Conservation (phyloP, 64 coral and sea anemone species). For the Montipora efflorescens region DNA sequence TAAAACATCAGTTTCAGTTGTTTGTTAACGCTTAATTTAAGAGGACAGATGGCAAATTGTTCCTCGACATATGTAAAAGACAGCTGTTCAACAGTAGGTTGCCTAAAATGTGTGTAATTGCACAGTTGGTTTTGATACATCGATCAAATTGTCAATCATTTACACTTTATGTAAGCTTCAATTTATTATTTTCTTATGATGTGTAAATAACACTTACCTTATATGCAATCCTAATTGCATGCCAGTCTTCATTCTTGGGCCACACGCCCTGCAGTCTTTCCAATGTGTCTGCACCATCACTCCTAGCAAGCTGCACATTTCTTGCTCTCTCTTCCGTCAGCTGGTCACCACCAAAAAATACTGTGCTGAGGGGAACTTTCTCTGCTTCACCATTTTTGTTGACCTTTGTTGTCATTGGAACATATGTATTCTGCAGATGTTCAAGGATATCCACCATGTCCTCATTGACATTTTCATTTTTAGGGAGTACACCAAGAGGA, state of each 20-base stretch:
- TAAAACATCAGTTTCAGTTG: too few species aligned
- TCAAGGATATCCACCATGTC: slow-evolving; percentile 67
- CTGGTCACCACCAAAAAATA: slow-evolving; percentile 65
- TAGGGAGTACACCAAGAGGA: slow-evolving; percentile 51
- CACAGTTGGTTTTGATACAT: too few species aligned
- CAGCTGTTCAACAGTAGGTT: too few species aligned
- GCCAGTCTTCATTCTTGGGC: slow-evolving; percentile 72
- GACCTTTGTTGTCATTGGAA: not conserved
- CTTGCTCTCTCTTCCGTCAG: slow-evolving; percentile 64
- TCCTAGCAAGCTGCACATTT: slow-evolving; percentile 48
- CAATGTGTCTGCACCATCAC: slow-evolving; percentile 18
- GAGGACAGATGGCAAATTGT: too few species aligned
- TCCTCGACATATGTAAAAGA: too few species aligned
- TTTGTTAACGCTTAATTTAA: too few species aligned
- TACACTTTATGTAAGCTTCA: too few species aligned
- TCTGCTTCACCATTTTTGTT: not conserved
- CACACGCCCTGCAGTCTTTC: slow-evolving; percentile 27
- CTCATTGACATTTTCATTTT: slow-evolving; percentile 63
- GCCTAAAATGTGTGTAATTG: too few species aligned
- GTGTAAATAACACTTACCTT: not conserved
- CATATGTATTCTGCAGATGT: slow-evolving; percentile 53
- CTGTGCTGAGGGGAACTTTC: not conserved
- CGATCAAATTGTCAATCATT: too few species aligned
- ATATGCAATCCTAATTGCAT: slow-evolving; percentile 68
- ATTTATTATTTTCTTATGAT: too few species aligned